Percentiles rank a stretch among this genome's conserved stretches.
phyloP scores from a whole-genome alignment of 2,888 invertebrate genomes.

The Tillus elongatus region DNA sequence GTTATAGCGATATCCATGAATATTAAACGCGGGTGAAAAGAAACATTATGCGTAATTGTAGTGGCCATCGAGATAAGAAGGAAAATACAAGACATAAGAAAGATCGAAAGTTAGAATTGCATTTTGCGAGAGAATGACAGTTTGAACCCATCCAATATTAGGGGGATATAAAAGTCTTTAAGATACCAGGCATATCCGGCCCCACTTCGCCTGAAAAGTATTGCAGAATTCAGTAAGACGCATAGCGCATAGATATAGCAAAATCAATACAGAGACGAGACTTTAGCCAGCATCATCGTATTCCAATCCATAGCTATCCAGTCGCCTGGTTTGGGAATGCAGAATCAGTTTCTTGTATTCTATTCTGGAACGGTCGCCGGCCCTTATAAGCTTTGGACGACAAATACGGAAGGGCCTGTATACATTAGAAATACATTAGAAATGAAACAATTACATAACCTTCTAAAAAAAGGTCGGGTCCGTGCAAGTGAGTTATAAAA shows the following conservation, averaged over 20 bases:
- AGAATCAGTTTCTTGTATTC: slow-evolving; percentile 29
- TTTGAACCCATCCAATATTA: slow-evolving; percentile 34
- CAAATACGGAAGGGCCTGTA: too few species aligned
- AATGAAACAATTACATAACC: too few species aligned
- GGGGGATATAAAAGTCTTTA: slow-evolving; percentile 36
- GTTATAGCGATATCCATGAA: too few species aligned
- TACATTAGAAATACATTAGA: too few species aligned
- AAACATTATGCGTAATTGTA: too few species aligned
- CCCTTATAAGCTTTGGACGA: too few species aligned
- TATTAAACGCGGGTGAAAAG: too few species aligned
- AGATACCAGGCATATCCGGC: slow-evolving; percentile 25
- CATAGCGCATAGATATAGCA: slow-evolving; percentile 36
- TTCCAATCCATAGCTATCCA: slow-evolving; percentile 31
- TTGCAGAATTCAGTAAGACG: slow-evolving; percentile 29
- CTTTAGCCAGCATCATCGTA: slow-evolving; percentile 32
- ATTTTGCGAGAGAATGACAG: slow-evolving; percentile 31
- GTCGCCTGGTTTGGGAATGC: slow-evolving; percentile 26
- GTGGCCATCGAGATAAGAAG: slow-evolving; percentile 31
- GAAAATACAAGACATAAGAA: slow-evolving; percentile 22
- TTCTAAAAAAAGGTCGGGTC: too few species aligned
- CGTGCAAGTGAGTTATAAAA: too few species aligned
- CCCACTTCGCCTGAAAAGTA: not conserved
- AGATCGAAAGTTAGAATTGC: slow-evolving; percentile 22
- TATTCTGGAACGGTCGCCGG: too few species aligned
- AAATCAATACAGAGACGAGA: slow-evolving; percentile 33